Evolutionary conservation across 2,888 invertebrate species (phyloP).

Genomic region (Anthrax anthrax): DNA sequence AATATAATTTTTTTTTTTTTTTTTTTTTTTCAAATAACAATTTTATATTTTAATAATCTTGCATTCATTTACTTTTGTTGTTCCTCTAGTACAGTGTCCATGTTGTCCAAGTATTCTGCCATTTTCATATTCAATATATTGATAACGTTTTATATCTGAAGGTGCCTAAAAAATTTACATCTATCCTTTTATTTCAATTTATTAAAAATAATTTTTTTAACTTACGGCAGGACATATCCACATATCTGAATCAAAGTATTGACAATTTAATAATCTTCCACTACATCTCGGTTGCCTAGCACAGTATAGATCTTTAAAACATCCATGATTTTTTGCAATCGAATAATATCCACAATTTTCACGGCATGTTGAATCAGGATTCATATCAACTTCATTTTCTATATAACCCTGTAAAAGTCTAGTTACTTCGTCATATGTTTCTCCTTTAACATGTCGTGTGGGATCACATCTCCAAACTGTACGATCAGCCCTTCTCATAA

Average conservation of each 20-base stretch:
- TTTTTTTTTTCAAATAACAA: too few relatives aligned
- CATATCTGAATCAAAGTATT: slow-evolving; percentile 74
- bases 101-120: slow-evolving; percentile 50
- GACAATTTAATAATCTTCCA: slow-evolving; percentile 59
- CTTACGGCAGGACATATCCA: slow-evolving; percentile 65
- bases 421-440: slow-evolving; percentile 63
- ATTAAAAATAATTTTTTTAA: neutral
- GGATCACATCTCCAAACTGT: slow-evolving; percentile 70
- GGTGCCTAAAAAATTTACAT: neutral
- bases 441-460: slow-evolving; percentile 37
- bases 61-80: slow-evolving; percentile 37
- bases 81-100: slow-evolving; percentile 41
- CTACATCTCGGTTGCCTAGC: slow-evolving; percentile 49
- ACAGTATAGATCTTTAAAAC: slow-evolving; percentile 59
- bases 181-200: neutral
- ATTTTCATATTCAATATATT: slow-evolving; percentile 72
- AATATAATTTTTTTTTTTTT: too few relatives aligned
- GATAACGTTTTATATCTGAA: slow-evolving; percentile 47
- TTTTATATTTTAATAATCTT: too few relatives aligned
- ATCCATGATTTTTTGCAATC: slow-evolving; percentile 52
- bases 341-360: slow-evolving; percentile 69
- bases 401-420: slow-evolving; percentile 72
- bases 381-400: slow-evolving; percentile 83
- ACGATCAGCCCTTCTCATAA: slow-evolving; percentile 52
- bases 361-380: slow-evolving; percentile 54